phyloP scores from a whole-genome alignment of 2,888 invertebrate species.

The Cactoblastis cactorum region DNA sequence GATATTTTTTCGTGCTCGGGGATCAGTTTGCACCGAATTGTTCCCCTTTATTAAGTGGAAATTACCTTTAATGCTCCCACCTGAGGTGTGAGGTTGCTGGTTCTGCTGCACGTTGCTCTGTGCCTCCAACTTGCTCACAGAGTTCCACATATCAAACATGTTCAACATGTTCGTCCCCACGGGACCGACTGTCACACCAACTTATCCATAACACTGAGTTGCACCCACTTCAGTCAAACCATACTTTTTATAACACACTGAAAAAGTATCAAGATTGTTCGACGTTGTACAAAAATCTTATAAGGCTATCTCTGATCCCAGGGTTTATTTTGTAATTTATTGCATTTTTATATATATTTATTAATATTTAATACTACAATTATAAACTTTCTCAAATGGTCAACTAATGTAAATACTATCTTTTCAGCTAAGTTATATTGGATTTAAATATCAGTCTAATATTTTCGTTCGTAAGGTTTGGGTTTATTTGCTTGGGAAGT shows the following conservation, averaged over 20 bases:
- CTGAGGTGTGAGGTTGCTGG: constrained; percentile 88
- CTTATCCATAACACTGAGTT: constrained; percentile 37
- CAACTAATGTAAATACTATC: constrained; percentile 79
- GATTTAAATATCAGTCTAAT: constrained; percentile 76
- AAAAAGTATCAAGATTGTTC: constrained; percentile 61
- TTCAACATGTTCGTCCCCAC: constrained; percentile 71
- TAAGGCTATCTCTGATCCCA: constrained; percentile 76
- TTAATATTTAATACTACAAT: constrained; percentile 40
- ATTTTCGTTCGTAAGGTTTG: constrained; percentile 74
- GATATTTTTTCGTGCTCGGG: background rate
- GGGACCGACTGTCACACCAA: constrained; percentile 43
- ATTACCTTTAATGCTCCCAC: constrained; percentile 91
- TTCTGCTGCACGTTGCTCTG: constrained; percentile 81
- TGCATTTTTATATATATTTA: constrained; percentile 39
- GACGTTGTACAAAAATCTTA: constrained; percentile 63
- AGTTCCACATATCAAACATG: constrained; percentile 92
- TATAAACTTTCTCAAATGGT: constrained; percentile 78
- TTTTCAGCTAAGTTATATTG: constrained; percentile 57
- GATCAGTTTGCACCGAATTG: constrained; percentile 19
- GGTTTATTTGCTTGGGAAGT: constrained; percentile 67
- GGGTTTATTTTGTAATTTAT: constrained; percentile 54
- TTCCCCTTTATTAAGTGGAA: constrained; percentile 49
- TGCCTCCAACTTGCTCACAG: constrained; percentile 86
- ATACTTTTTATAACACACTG: constrained; percentile 45
- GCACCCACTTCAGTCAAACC: constrained; percentile 43